Evolutionary conservation across 2,113 vertebrate genomes (phyloP), one percentile per base, ranked within the genome.

Genomic region (Setophaga coronata): DNA sequence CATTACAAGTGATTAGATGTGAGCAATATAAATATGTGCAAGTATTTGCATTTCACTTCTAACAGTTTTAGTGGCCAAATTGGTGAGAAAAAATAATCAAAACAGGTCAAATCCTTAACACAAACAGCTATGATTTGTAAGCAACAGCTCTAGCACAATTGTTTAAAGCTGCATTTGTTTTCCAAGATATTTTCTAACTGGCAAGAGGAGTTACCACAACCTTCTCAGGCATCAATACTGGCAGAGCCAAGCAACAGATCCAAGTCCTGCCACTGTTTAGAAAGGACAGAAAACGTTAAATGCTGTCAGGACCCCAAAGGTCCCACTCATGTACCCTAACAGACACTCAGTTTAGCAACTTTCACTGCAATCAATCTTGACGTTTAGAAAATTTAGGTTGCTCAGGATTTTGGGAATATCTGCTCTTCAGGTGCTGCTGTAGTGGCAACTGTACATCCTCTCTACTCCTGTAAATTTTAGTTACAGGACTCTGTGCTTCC

Each of bases 301-400:
- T 6, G 7, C 33, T 72, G 40, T 64, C 42, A 60, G 34, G 47
- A 64, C 29, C 57, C 34, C 47, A 71, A 40, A 66, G 34, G 5
- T 45, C 43, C 33, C 40, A 51, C 8, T 24, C 24, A 26, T 0
- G 0, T 14, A 38, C 38, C 40, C 14, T 20, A 60, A 33, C 21
- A 82, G 7, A 67, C 12, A 33, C 6, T 43, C n/a, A 43, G 14
- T 14, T 34, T 23, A 50, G 8, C 14, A 34, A 24, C 4, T 91
- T 58, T 23, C 21, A 29, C 34, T 61, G 28, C 40, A 65, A 34
- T n/a, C 53, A 28, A 66, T 5, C 3, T 2, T 25, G 16, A 40
- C 13, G 56, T 14, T 19, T 18, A 25, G 18, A 71, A 78, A 60
- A 40, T 28, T 31, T 14, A 26, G 1, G 4, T 2, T 45, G 25